Conservation (phyloP, 37 sponge, comb jelly and placozoan species). For the Eunapius fragilis region DNA sequence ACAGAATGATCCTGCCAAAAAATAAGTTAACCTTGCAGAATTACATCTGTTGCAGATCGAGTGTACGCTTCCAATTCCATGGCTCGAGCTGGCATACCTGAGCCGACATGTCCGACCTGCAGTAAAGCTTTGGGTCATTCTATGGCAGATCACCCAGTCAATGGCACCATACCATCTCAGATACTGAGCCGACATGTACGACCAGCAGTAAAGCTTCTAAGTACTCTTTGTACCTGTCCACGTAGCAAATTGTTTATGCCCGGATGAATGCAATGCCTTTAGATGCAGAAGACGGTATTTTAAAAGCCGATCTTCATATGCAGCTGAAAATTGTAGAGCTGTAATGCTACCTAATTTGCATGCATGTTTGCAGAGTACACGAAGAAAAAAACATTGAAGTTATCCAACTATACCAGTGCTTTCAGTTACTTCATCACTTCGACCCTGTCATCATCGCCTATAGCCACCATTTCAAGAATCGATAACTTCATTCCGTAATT, state of each 20-base stretch:
- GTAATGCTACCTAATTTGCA: neutral
- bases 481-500: neutral
- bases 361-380: neutral
- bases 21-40: neutral
- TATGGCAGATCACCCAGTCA: no score
- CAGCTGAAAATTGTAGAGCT: neutral
- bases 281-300: no score
- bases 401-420: neutral
- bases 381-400: neutral
- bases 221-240: no score
- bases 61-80: neutral
- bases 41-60: neutral
- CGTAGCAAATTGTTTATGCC: no score
- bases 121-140: neutral
- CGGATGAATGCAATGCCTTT: no score
- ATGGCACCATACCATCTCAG: no score
- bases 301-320: no score
- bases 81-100: neutral
- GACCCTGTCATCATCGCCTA: neutral
- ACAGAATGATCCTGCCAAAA: neutral
- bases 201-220: no score
- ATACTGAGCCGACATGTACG: no score
- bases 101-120: neutral
- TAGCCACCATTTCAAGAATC: neutral
- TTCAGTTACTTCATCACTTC: neutral